Evolutionary conservation across 2,888 invertebrate genomes (phyloP).

Genomic region (Neelides folsomi): DNA sequence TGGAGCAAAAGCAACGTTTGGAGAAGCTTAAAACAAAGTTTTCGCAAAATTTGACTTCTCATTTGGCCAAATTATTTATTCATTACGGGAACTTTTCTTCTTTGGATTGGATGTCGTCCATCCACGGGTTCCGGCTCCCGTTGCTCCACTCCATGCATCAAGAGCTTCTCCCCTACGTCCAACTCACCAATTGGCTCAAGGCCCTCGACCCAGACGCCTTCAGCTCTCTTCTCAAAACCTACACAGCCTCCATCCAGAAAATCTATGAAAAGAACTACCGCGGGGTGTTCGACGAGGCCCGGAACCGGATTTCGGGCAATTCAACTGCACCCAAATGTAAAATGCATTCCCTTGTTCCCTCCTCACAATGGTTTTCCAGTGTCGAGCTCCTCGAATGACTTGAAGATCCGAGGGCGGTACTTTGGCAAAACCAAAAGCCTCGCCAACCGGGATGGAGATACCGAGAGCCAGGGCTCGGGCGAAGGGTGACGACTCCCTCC

Average conservation of each 20-base stretch:
- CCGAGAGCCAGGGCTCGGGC: slow-evolving; percentile 33
- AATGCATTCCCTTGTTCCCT: neutral
- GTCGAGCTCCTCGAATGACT: slow-evolving; percentile 23
- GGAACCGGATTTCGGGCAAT: slow-evolving; percentile 41
- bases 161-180: slow-evolving; percentile 72
- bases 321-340: slow-evolving; percentile 19
- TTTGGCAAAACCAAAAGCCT: slow-evolving; percentile 32
- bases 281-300: slow-evolving; percentile 62
- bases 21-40: slow-evolving; percentile 65
- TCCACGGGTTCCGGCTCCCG: slow-evolving; percentile 52
- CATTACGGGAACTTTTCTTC: slow-evolving; percentile 53
- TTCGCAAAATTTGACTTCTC: slow-evolving; percentile 68
- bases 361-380: slow-evolving; percentile 7
- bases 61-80: slow-evolving; percentile 86
- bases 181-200: slow-evolving; percentile 83
- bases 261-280: slow-evolving; percentile 75
- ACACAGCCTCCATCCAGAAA: slow-evolving; percentile 68
- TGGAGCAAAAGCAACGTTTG: slow-evolving; percentile 64
- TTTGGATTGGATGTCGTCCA: slow-evolving; percentile 16
- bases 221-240: slow-evolving; percentile 62
- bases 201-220: slow-evolving; percentile 73
- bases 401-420: slow-evolving; percentile 28
- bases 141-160: slow-evolving; percentile 67
- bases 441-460: slow-evolving; percentile 32
- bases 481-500: slow-evolving; percentile 22